Evolutionary conservation across 2,113 vertebrate species (phyloP).

Genomic region (Neoarius graeffei): DNA sequence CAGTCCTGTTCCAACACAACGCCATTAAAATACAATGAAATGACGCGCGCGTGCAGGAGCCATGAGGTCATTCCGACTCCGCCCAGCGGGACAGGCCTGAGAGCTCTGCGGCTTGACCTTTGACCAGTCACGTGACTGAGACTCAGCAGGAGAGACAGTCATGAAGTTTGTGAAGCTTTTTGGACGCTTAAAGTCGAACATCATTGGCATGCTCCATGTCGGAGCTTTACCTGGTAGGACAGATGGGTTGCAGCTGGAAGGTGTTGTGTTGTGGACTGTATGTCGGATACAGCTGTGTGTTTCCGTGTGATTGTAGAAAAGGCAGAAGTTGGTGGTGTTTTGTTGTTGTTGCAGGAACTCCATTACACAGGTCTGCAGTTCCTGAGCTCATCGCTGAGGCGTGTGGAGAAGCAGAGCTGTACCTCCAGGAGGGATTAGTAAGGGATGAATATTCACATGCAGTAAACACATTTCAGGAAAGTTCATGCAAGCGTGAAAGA

Average conservation of each 20-base stretch:
- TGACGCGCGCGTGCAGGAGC: too few relatives aligned
- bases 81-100: too few relatives aligned
- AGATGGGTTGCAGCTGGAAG: accelerated
- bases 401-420: conserved; percentile 79
- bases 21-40: too few relatives aligned
- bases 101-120: conserved; percentile 54
- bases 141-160: conserved; percentile 5
- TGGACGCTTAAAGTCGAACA: conserved; percentile 70
- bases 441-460: conserved; percentile 58
- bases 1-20: too few relatives aligned
- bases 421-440: conserved; percentile 79
- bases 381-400: conserved; percentile 76
- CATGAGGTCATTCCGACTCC: too few relatives aligned
- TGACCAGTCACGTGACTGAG: conserved; percentile 57
- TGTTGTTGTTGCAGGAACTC: conserved; percentile 70
- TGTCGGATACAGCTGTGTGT: background rate
- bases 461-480: too few relatives aligned
- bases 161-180: conserved; percentile 76
- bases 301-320: background rate
- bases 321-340: background rate
- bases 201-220: conserved; percentile 83
- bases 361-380: conserved; percentile 70
- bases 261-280: background rate
- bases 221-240: conserved; percentile 80
- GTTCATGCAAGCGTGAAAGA: background rate